Base-by-base conservation (phyloP, 2,797 vertebrate species). In the Anisognathus igniventris region DNA sequence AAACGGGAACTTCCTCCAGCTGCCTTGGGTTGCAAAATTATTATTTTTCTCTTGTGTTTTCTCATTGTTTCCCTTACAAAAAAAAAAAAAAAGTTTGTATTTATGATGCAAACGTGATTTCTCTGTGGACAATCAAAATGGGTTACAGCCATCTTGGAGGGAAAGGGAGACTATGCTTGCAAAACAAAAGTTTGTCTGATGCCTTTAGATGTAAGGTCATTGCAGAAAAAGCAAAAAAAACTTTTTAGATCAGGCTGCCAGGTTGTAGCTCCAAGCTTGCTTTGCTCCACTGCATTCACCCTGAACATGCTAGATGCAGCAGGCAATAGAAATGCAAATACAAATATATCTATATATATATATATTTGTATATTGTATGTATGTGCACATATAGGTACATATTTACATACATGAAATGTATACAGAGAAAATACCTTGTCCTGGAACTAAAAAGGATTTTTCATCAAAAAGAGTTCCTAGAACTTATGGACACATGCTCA, bases 191-290 rank as follows among this genome's bases (percentile, higher is more conserved):
- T 66, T 72, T 37, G 48, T 31, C 40, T 27, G 37, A 73, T 39
- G 40, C 40, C 50, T 40, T 85, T 37, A 54, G 35, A 47, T 5
- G 22, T 73, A 37, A 58, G 61, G 58, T 75, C 44, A 67, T 4
- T 44, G 74, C 60, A 90, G 68, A 71, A 91, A 92, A 92, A 40
- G 21, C 35, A 67, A 88, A 90, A n/a, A 67, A 16, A 56, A 37
- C 51, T 82, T 72, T 67, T 85, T 58, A 14, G 22, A 61, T 84
- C 22, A 64, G 31, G 30, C 75, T 92, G 60, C 57, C 78, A 86
- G 86, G 28, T 70, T 80, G 45, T 57, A 79, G 33, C 54, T 83
- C n/a, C 17, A 79, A 88, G 80, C 68, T 71, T 72, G 27, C 45
- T 64, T 56, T 73, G 30, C 56, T 86, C 40, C 33, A 48, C 44